These are phyloP conservation scores for Bergia puertoricense DNA, from an alignment of 92 coral and sea anemone species.

Conservation along the genomic window DNA sequence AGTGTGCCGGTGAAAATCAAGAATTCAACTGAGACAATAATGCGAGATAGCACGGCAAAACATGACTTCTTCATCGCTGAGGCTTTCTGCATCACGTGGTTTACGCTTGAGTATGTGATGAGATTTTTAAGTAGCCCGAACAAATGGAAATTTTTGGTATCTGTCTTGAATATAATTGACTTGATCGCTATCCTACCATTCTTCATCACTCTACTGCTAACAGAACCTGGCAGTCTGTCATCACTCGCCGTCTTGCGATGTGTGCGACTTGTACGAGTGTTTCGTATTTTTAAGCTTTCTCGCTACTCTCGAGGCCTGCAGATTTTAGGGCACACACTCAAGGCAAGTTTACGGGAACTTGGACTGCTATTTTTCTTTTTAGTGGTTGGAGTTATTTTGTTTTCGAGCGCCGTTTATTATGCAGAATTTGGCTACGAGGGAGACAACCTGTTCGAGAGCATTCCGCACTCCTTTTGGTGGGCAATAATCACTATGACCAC, in stretches of 20 bases:
- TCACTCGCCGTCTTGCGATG: conserved; percentile 91
- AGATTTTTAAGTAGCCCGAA: conserved; percentile 84
- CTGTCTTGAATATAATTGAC: conserved; percentile 90
- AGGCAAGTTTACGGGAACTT: conserved; percentile 92
- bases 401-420: conserved; percentile 96
- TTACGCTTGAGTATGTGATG: conserved; percentile 80
- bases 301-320: conserved; percentile 98
- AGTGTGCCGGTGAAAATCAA: conserved; percentile 36
- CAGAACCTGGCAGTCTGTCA: conserved; percentile 79
- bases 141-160: conserved; percentile 88
- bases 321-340: conserved; percentile 95
- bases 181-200: conserved; percentile 89
- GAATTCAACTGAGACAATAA: conserved; percentile 21
- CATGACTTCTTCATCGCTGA: conserved; percentile 78
- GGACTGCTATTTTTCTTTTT: conserved; percentile 90
- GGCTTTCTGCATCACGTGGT: conserved; percentile 92
- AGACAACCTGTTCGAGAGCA: conserved; percentile 73
- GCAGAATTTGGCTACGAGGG: conserved; percentile 74
- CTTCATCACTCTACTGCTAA: conserved; percentile 82
- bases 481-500: conserved; percentile 99
- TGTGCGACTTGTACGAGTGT: conserved; percentile 89
- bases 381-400: conserved; percentile 93
- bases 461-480: conserved; percentile 99
- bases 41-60: conserved; percentile 42
- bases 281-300: conserved; percentile 94